phyloP scores from a whole-genome alignment of 2,888 invertebrate species.

The Ephialtes manifestator region DNA sequence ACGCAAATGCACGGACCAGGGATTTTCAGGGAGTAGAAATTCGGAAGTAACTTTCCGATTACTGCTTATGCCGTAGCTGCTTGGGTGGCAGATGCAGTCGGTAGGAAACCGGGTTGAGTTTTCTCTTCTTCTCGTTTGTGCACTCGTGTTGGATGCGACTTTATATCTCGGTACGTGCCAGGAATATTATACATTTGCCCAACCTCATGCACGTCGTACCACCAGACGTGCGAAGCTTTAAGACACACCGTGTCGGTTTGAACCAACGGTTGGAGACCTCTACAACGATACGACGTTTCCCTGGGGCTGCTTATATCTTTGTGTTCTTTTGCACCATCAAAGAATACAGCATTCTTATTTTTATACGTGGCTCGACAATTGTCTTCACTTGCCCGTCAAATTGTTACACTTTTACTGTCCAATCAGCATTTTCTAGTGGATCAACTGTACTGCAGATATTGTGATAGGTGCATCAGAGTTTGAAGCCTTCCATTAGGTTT shows the following conservation, averaged over 20 bases:
- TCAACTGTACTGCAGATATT: not conserved
- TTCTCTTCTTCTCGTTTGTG: conserved; percentile 61
- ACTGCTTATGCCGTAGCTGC: conserved; percentile 21
- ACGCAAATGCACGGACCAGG: conserved; percentile 28
- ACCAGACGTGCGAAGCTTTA: conserved; percentile 26
- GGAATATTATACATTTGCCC: conserved; percentile 39
- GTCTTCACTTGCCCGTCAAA: not conserved
- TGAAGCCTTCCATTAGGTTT: too few species aligned
- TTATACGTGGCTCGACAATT: not conserved
- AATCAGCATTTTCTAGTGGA: not conserved
- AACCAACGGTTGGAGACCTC: not conserved
- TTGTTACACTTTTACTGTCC: not conserved
- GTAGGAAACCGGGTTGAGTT: conserved; percentile 34
- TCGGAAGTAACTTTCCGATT: conserved; percentile 68
- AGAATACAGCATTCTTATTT: not conserved
- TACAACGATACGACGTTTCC: conserved; percentile 4
- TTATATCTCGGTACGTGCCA: conserved; percentile 62
- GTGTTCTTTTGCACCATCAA: not conserved
- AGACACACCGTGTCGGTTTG: not conserved
- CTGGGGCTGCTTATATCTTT: not conserved
- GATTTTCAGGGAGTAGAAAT: conserved; percentile 47
- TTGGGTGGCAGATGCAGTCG: conserved; percentile 53
- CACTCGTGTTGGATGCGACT: conserved; percentile 50
- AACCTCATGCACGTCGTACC: not conserved
- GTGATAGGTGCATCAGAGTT: not conserved